phyloP scores from a whole-genome alignment of 2,113 vertebrate genomes.

The Nothobranchius furzeri region DNA sequence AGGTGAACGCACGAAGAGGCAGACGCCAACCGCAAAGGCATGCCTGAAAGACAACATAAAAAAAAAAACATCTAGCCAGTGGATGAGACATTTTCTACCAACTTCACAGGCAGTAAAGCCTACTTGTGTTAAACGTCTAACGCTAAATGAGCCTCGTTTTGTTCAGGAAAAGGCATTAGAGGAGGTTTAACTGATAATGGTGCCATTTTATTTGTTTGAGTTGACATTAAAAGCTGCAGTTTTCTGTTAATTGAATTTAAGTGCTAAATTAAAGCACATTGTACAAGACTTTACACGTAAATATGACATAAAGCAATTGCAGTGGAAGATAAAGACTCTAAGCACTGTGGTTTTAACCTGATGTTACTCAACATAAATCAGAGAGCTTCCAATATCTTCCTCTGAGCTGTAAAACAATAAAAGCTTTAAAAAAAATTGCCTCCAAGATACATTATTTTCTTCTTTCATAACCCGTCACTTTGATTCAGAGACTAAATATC shows the following conservation, averaged over 20 bases:
- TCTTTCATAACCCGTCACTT: conserved; percentile 43
- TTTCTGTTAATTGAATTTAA: conserved; percentile 10
- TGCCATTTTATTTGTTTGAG: conserved; percentile 4
- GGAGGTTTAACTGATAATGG: not conserved
- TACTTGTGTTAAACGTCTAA: conserved; percentile 7
- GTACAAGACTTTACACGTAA: not conserved
- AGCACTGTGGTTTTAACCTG: not conserved
- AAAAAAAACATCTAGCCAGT: conserved; percentile 44
- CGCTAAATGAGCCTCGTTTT: conserved; percentile 4
- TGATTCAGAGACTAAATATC: conserved; percentile 61
- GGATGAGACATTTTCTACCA: conserved; percentile 28
- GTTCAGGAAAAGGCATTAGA: not conserved
- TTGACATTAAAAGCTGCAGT: conserved; percentile 1
- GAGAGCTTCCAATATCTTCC: conserved; percentile 43
- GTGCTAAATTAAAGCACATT: not conserved
- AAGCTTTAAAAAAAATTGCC: conserved; percentile 48
- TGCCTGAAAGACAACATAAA: conserved; percentile 80
- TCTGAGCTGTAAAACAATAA: conserved; percentile 44
- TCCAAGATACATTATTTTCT: conserved; percentile 44
- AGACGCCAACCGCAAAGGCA: conserved; percentile 88
- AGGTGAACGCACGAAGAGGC: conserved; percentile 80
- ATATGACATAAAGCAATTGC: not conserved
- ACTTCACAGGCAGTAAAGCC: conserved; percentile 22
- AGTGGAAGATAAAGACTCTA: not conserved
- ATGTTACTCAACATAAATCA: conserved; percentile 22